phyloP scores from a whole-genome alignment of 2,797 vertebrate species.

The Sparus aurata region DNA sequence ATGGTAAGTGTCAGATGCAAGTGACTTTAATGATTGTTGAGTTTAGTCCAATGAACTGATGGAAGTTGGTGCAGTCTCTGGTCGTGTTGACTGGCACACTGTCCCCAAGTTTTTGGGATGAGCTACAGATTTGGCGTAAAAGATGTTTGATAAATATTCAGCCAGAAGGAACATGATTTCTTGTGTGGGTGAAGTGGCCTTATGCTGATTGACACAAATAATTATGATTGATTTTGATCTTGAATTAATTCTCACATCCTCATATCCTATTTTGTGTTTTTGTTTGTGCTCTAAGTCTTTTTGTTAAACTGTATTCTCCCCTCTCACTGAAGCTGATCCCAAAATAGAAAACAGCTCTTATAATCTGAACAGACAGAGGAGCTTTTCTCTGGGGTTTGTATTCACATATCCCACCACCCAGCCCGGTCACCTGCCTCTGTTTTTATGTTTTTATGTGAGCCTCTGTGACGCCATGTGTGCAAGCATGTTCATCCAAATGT shows the following conservation, averaged over 20 bases:
- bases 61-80: constrained; percentile 17
- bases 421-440: constrained; percentile 46
- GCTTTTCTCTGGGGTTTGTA: constrained; percentile 54
- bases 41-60: constrained; percentile 32
- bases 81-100: constrained; percentile 17
- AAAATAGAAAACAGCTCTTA: constrained; percentile 66
- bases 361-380: constrained; percentile 60
- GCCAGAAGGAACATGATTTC: constrained; percentile 47
- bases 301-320: constrained; percentile 32
- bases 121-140: constrained; percentile 9
- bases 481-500: neutral
- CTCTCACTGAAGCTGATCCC: constrained; percentile 49
- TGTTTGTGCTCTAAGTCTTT: constrained; percentile 18
- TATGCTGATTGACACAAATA: constrained; percentile 16
- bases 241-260: neutral
- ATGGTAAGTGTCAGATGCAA: constrained; percentile 88
- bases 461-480: neutral
- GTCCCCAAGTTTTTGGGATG: constrained; percentile 15
- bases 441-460: constrained; percentile 29
- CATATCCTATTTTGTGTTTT: neutral
- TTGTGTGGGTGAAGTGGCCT: constrained; percentile 26
- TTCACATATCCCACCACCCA: constrained; percentile 54
- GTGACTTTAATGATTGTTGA: constrained; percentile 10
- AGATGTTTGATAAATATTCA: constrained; percentile 39
- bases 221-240: neutral